Percentiles rank a stretch among this genome's conserved stretches.
These are phyloP conservation scores for Pachyramphus minor DNA, from an alignment of 2,113 vertebrate genomes.

Conservation along the genomic window DNA sequence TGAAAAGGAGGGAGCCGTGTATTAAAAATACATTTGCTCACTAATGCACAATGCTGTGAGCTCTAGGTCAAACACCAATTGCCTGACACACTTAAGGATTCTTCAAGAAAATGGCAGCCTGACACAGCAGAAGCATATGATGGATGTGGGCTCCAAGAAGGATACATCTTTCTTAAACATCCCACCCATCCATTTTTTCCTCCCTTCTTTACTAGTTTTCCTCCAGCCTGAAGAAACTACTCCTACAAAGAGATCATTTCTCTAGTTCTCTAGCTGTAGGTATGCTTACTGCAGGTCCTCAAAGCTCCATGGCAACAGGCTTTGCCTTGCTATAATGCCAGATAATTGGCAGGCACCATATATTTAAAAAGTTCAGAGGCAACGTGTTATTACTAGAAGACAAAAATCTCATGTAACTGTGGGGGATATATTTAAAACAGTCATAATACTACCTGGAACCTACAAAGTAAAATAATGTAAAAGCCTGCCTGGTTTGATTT, in stretches of 20 bases:
- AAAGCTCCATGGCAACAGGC: slow-evolving; percentile 36
- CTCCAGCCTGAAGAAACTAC: neutral
- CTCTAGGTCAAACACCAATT: neutral
- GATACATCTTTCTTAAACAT: neutral
- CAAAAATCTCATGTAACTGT: neutral
- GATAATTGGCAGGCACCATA: neutral
- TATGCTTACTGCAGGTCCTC: neutral
- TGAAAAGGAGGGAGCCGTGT: neutral
- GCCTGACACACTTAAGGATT: neutral
- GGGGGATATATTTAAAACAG: neutral
- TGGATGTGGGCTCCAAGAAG: neutral
- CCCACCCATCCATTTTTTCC: neutral
- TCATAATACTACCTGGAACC: neutral
- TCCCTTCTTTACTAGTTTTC: neutral
- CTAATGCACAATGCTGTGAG: neutral
- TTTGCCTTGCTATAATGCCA: neutral
- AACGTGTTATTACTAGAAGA: slow-evolving; percentile 3
- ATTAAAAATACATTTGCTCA: too few relatives aligned
- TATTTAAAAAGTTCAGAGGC: neutral
- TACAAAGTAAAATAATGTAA: neutral
- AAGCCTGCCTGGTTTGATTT: neutral
- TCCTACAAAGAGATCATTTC: neutral
- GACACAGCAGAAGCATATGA: neutral
- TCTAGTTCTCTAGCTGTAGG: neutral
- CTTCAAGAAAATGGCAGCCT: neutral